A percentile compares a stretch with the other conserved stretches of the same genome.
Conservation (phyloP, 1,140 invertebrate genomes). For the Metaphire vulgaris region DNA sequence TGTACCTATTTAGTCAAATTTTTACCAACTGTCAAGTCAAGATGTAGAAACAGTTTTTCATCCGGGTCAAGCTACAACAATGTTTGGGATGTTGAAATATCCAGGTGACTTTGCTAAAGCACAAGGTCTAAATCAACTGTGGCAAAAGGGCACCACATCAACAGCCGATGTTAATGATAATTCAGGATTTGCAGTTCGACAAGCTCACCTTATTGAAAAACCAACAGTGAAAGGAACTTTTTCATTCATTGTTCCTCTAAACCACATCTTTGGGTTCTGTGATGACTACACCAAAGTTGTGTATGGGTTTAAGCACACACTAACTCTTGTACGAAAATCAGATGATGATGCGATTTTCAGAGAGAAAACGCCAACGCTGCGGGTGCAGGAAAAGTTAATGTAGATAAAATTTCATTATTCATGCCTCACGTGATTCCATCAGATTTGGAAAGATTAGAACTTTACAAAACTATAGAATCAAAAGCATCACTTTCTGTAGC, state of each 20-base stretch:
- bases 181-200: slow-evolving; percentile 6
- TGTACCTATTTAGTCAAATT: slow-evolving; percentile 15
- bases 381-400: too few species aligned
- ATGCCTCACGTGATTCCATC: too few species aligned
- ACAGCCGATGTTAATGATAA: background rate
- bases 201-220: background rate
- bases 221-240: slow-evolving; percentile 6
- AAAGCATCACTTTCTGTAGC: too few species aligned
- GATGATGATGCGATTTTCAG: too few species aligned
- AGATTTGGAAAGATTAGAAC: too few species aligned
- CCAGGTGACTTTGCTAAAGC: slow-evolving; percentile 14
- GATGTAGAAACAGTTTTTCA: background rate
- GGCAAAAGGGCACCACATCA: background rate
- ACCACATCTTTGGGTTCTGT: slow-evolving; percentile 9
- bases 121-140: slow-evolving; percentile 7
- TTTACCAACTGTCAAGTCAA: background rate
- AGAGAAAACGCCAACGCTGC: too few species aligned
- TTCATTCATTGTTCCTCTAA: slow-evolving; percentile 5
- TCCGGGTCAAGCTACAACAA: background rate
- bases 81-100: slow-evolving; percentile 10
- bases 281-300: slow-evolving; percentile 6
- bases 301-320: slow-evolving; percentile 4
- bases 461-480: too few species aligned
- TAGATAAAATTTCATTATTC: too few species aligned
- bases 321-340: too few species aligned